A percentile compares a stretch with the other conserved stretches of the same genome.
phyloP scores from a whole-genome alignment of 2,113 vertebrate genomes.

The Centropus unirufus region DNA sequence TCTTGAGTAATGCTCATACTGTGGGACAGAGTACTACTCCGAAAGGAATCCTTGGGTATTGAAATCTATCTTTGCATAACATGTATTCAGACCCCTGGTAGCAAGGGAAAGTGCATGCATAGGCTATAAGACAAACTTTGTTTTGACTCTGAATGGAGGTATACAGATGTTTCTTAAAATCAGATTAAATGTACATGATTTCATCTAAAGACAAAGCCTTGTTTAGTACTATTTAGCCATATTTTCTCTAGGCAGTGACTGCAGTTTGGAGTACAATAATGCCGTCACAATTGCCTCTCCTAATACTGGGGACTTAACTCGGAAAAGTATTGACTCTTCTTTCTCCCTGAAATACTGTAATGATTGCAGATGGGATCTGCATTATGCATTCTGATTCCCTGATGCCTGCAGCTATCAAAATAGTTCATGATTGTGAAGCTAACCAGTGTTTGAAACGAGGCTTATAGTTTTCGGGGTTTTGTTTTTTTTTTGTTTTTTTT shows the following conservation, averaged over 20 bases:
- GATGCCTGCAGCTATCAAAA: not conserved
- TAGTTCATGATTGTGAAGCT: slow-evolving; percentile 19
- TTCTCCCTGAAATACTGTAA: not conserved
- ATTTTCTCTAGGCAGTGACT: not conserved
- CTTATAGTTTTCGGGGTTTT: not conserved
- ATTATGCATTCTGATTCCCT: not conserved
- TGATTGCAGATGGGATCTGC: not conserved
- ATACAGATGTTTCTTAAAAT: not conserved
- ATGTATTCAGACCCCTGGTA: not conserved
- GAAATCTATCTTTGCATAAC: not conserved
- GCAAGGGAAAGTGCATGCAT: not conserved
- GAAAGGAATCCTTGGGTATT: not conserved
- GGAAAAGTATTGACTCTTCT: not conserved
- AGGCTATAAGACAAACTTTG: not conserved
- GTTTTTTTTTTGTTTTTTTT: not conserved
- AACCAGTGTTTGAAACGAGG: not conserved
- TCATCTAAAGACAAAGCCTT: not conserved
- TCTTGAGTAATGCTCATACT: not conserved
- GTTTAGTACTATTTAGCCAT: not conserved
- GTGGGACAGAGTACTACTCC: not conserved
- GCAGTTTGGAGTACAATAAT: not conserved
- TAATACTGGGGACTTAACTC: not conserved
- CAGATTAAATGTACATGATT: not conserved
- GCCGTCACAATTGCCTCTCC: not conserved
- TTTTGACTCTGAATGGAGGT: not conserved